These are phyloP conservation scores for Epizoanthus illoricatus DNA, from an alignment of 92 coral and sea anemone species.

Conservation along the genomic window DNA sequence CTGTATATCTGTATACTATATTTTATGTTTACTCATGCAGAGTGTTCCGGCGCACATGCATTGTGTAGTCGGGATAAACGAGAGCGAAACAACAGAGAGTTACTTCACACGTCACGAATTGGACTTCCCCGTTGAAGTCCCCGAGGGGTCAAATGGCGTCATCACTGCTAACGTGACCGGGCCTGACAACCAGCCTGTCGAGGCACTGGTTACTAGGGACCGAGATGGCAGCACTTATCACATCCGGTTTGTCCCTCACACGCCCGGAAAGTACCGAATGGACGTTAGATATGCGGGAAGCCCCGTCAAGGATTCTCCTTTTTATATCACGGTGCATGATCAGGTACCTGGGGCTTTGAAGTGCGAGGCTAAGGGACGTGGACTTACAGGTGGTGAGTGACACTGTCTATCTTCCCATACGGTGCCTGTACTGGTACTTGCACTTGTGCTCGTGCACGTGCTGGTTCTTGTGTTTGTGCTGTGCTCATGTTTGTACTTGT, in stretches of 20 bases:
- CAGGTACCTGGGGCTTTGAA: constrained; percentile 56
- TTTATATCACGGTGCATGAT: constrained; percentile 51
- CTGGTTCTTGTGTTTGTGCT: background rate
- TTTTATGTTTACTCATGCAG: background rate
- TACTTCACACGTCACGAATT: constrained; percentile 65
- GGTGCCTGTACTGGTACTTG: background rate
- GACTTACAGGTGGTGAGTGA: constrained; percentile 73
- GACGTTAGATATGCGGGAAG: constrained; percentile 70
- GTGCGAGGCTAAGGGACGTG: constrained; percentile 78
- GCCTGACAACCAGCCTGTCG: constrained; percentile 59
- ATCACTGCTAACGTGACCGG: constrained; percentile 65
- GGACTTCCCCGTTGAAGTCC: constrained; percentile 66
- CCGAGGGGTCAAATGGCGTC: constrained; percentile 55
- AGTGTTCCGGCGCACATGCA: constrained; percentile 29
- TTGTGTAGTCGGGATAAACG: constrained; percentile 15
- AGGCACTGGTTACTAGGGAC: constrained; percentile 53
- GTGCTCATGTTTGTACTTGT: background rate
- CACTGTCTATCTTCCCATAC: background rate
- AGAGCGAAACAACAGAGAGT: constrained; percentile 34
- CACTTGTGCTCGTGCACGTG: background rate
- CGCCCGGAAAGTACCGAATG: constrained; percentile 70
- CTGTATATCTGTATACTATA: too few species aligned
- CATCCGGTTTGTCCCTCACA: constrained; percentile 83
- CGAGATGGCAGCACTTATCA: constrained; percentile 55
- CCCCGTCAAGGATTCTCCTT: constrained; percentile 82